These are phyloP conservation scores for Drosophila malerkotliana DNA, from an alignment of 1,140 invertebrate species.

Conservation along the genomic window DNA sequence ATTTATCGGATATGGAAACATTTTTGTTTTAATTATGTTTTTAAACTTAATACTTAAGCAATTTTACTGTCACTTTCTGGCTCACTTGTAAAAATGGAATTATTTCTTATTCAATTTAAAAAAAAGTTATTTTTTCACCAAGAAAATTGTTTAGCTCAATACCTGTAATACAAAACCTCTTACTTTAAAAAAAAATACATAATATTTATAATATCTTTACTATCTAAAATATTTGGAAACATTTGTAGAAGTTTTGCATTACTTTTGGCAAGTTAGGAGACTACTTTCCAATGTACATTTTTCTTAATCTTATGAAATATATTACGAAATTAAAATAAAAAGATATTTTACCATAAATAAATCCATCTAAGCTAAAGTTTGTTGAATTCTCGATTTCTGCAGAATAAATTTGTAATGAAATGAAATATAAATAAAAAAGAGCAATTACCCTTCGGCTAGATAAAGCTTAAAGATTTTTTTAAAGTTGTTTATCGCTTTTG, in stretches of 20 bases:
- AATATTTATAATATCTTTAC: not conserved
- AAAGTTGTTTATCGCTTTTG: slow-evolving; percentile 6
- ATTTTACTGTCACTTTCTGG: too few species aligned
- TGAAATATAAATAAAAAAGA: not conserved
- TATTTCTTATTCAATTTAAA: too few species aligned
- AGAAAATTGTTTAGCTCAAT: too few species aligned
- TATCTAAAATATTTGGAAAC: not conserved
- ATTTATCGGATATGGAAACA: too few species aligned
- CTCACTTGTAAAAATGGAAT: too few species aligned
- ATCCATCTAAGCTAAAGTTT: not conserved
- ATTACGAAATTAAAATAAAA: too few species aligned
- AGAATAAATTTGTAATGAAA: not conserved
- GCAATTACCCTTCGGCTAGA: not conserved
- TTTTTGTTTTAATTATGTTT: too few species aligned
- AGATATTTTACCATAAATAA: not conserved
- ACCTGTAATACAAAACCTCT: too few species aligned
- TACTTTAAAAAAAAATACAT: not conserved
- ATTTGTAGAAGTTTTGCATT: not conserved
- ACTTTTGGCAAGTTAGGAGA: not conserved
- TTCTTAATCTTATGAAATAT: not conserved
- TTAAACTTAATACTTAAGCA: too few species aligned
- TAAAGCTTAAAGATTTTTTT: not conserved
- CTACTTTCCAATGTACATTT: not conserved
- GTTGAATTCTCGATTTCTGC: not conserved
- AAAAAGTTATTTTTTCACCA: too few species aligned